A percentile compares a stretch with the other conserved stretches of the same genome.
Evolutionary conservation across 2,113 vertebrate genomes (phyloP).

Genomic region (Poicephalus gulielmi): DNA sequence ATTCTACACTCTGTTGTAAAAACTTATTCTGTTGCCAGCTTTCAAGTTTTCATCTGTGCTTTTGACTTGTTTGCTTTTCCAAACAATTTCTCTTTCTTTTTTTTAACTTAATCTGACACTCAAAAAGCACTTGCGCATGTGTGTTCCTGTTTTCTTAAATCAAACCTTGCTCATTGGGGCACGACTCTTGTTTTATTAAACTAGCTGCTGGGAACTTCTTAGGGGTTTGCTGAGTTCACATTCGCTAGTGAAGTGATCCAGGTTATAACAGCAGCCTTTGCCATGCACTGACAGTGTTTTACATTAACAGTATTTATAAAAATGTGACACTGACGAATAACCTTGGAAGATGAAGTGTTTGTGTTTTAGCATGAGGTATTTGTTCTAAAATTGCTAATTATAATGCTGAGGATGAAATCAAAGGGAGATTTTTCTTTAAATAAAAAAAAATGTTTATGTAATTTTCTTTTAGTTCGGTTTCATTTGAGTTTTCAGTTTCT

Average conservation of each 20-base stretch:
- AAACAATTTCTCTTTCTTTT: background rate
- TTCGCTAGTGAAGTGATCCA: background rate
- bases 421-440: background rate
- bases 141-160: background rate
- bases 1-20: background rate
- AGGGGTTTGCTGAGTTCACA: background rate
- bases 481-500: background rate
- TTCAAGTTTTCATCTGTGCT: background rate
- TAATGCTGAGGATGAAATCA: background rate
- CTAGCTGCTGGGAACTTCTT: background rate
- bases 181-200: background rate
- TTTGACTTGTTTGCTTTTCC: background rate
- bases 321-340: background rate
- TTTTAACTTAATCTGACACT: background rate
- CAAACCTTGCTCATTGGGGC: background rate
- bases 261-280: background rate
- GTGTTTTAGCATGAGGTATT: background rate
- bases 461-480: background rate
- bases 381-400: background rate
- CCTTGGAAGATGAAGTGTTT: background rate
- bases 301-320: background rate
- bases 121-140: background rate
- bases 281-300: background rate
- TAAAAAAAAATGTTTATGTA: background rate
- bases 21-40: background rate